Conservation (phyloP, 2,113 vertebrate species). For the Syngnathus typhle region DNA sequence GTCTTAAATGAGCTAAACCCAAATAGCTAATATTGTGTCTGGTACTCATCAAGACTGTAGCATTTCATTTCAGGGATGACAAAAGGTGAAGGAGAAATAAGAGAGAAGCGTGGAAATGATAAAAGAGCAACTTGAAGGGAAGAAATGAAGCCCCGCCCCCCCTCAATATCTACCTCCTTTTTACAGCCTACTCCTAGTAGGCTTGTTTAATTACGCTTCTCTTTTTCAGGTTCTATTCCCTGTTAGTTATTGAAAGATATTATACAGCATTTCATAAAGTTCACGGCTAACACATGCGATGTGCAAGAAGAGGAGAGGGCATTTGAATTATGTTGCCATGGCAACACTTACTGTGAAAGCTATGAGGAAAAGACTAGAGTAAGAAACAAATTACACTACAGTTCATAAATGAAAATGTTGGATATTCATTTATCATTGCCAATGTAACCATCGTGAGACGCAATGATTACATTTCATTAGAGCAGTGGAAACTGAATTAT, state of each 20-base stretch:
- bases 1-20: conserved; percentile 48
- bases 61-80: conserved; percentile 15
- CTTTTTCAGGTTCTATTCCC: not conserved
- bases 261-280: not conserved
- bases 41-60: conserved; percentile 37
- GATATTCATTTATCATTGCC: conserved; percentile 1
- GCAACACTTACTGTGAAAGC: conserved; percentile 36
- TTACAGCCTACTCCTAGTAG: conserved; percentile 11
- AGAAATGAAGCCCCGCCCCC: not conserved
- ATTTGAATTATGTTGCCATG: conserved; percentile 41
- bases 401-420: not conserved
- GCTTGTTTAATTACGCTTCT: conserved; percentile 6
- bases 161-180: conserved; percentile 18
- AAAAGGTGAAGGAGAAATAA: conserved; percentile 13
- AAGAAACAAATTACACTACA: conserved; percentile 1
- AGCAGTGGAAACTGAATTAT: not conserved
- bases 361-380: conserved; percentile 15
- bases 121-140: not conserved
- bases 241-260: conserved; percentile 12
- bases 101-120: conserved; percentile 5
- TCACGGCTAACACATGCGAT: not conserved
- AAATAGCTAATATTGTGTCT: conserved; percentile 32
- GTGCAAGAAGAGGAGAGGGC: conserved; percentile 5
- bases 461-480: conserved; percentile 3
- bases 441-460: not conserved